Percentiles rank a stretch among this genome's conserved stretches.
These are phyloP conservation scores for Siniperca scherzeri DNA, from an alignment of 2,797 vertebrate genomes.

Conservation along the genomic window DNA sequence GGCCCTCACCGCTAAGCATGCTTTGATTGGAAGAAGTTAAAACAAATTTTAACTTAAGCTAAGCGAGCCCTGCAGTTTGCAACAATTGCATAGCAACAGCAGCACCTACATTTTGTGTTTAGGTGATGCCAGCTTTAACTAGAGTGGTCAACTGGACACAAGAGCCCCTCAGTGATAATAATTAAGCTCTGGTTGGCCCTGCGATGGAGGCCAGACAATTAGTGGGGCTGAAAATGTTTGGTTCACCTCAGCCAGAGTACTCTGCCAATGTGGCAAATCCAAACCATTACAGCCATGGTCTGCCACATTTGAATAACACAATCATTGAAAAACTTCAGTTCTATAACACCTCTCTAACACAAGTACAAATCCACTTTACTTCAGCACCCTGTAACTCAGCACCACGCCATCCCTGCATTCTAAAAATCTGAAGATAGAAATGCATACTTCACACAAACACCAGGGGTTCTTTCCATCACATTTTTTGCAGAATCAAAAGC, in stretches of 20 bases:
- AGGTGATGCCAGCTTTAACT: slow-evolving; percentile 13
- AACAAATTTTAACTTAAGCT: slow-evolving; percentile 32
- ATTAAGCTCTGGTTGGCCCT: slow-evolving; percentile 28
- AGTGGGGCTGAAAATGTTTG: slow-evolving; percentile 31
- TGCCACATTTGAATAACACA: slow-evolving; percentile 19
- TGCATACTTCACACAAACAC: background rate
- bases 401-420: background rate
- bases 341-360: background rate
- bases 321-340: background rate
- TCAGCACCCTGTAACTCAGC: background rate
- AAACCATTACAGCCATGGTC: background rate
- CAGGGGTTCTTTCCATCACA: slow-evolving; percentile 19
- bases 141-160: slow-evolving; percentile 35
- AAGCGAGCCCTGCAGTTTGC: slow-evolving; percentile 18
- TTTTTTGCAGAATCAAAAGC: slow-evolving; percentile 19
- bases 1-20: slow-evolving; percentile 30
- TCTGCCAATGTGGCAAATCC: slow-evolving; percentile 5
- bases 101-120: slow-evolving; percentile 10
- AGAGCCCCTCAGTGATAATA: slow-evolving; percentile 39
- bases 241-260: background rate
- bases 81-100: slow-evolving; percentile 70
- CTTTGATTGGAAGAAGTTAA: slow-evolving; percentile 43
- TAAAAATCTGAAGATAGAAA: slow-evolving; percentile 1
- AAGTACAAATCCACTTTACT: background rate
- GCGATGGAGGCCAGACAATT: slow-evolving; percentile 44